Percentiles rank a stretch among this genome's conserved stretches.
Conservation (phyloP, 2,113 vertebrate genomes). For the Dicrurus megarhynchus region DNA sequence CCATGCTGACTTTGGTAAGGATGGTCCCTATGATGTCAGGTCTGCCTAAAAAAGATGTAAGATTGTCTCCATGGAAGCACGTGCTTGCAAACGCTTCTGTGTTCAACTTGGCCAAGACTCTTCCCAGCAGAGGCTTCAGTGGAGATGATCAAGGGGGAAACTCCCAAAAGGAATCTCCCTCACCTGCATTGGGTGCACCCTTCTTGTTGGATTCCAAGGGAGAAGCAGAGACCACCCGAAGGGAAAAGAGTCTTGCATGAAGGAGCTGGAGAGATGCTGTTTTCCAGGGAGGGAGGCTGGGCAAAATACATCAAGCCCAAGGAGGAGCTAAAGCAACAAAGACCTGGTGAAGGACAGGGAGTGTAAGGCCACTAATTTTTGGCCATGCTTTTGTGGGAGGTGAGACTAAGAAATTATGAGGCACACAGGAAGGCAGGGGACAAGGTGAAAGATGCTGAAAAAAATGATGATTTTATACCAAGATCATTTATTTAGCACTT, state of each 20-base stretch:
- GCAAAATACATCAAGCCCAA: neutral
- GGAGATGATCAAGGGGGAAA: neutral
- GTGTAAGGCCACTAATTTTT: neutral
- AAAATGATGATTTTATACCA: neutral
- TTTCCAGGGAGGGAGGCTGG: neutral
- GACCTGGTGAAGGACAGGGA: neutral
- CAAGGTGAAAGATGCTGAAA: neutral
- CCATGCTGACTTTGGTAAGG: neutral
- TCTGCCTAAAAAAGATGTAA: neutral
- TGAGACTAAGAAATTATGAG: neutral
- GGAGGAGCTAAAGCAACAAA: neutral
- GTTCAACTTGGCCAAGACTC: neutral
- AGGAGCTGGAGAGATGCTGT: neutral
- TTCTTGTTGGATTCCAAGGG: neutral
- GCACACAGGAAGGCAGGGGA: accelerated
- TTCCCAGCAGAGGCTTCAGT: neutral
- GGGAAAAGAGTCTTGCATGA: neutral
- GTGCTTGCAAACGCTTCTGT: neutral
- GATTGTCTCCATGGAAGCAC: neutral
- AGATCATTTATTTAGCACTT: neutral
- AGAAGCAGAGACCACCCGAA: neutral
- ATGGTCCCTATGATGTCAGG: neutral
- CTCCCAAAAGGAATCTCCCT: neutral
- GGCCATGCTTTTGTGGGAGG: neutral
- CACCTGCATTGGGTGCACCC: neutral